Conservation (phyloP, 2,113 vertebrate genomes). For the Lampris megalopsis region DNA sequence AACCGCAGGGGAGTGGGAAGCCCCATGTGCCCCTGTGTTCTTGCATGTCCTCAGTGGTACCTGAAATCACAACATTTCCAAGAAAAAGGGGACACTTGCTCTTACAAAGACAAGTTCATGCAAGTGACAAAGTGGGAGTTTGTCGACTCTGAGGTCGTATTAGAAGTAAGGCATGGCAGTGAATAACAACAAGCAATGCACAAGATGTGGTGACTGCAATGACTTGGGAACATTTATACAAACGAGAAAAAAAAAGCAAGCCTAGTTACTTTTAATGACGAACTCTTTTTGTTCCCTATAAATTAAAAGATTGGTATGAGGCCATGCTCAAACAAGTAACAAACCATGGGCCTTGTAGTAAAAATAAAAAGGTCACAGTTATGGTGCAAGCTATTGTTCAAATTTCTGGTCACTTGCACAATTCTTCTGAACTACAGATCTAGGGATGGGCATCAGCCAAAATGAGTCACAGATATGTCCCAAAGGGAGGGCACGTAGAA, state of each 20-base stretch:
- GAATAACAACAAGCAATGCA: background rate
- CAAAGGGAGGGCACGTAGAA: slow-evolving; percentile 42
- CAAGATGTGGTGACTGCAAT: slow-evolving; percentile 7
- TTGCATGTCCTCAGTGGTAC: background rate
- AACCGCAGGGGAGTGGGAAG: background rate
- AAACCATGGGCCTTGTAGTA: slow-evolving; percentile 12
- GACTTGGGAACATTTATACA: slow-evolving; percentile 9
- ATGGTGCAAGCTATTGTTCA: slow-evolving; percentile 1
- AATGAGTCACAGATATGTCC: slow-evolving; percentile 55
- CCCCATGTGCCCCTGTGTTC: background rate
- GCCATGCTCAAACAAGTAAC: slow-evolving; percentile 14
- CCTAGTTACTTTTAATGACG: slow-evolving; percentile 32
- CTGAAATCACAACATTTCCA: slow-evolving; percentile 42
- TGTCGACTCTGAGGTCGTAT: slow-evolving; percentile 34
- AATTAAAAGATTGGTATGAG: slow-evolving; percentile 11
- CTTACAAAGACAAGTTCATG: slow-evolving; percentile 69
- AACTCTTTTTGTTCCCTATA: slow-evolving; percentile 17
- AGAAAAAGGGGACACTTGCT: slow-evolving; percentile 59
- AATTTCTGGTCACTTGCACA: slow-evolving; percentile 32
- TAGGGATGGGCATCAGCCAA: slow-evolving; percentile 26
- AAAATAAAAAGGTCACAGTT: slow-evolving; percentile 8
- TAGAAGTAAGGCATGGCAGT: slow-evolving; percentile 42
- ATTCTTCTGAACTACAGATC: slow-evolving; percentile 19
- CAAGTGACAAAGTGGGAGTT: slow-evolving; percentile 69
- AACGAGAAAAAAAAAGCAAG: slow-evolving; percentile 18